A percentile compares a stretch with the other conserved stretches of the same genome.
Conservation (phyloP, 2,888 invertebrate genomes). For the Thera obeliscata region DNA sequence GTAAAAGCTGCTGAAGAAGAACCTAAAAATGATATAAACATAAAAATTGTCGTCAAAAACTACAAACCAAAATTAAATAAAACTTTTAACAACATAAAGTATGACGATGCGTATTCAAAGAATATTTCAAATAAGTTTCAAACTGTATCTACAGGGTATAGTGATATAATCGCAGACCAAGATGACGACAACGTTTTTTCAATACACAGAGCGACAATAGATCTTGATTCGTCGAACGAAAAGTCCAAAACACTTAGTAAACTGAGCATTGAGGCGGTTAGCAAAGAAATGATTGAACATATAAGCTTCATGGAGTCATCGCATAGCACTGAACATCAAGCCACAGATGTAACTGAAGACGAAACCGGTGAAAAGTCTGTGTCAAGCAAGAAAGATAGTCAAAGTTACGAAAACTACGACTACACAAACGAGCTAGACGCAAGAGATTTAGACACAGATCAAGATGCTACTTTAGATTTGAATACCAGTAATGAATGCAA, state of each 20-base stretch:
- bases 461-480: slow-evolving; percentile 39
- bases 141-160: slow-evolving; percentile 66
- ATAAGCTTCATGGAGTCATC: slow-evolving; percentile 34
- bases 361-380: slow-evolving; percentile 25
- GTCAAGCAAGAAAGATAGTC: slow-evolving; percentile 30
- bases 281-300: slow-evolving; percentile 34
- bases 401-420: slow-evolving; percentile 31
- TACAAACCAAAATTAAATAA: slow-evolving; percentile 50
- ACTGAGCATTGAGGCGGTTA: slow-evolving; percentile 26
- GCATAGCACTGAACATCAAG: slow-evolving; percentile 33
- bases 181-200: slow-evolving; percentile 53
- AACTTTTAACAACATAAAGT: slow-evolving; percentile 35
- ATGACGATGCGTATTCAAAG: slow-evolving; percentile 53
- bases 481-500: slow-evolving; percentile 42
- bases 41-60: slow-evolving; percentile 67
- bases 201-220: slow-evolving; percentile 57
- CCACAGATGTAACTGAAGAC: slow-evolving; percentile 34
- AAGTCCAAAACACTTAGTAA: slow-evolving; percentile 39
- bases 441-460: slow-evolving; percentile 38
- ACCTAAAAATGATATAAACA: slow-evolving; percentile 64
- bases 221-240: slow-evolving; percentile 53
- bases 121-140: slow-evolving; percentile 66
- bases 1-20: slow-evolving; percentile 39
- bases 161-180: slow-evolving; percentile 46
- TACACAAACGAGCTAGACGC: slow-evolving; percentile 34